A percentile compares a stretch with the other conserved stretches of the same genome.
phyloP scores from a whole-genome alignment of 2,888 invertebrate species.

The Eueremaeus valkanovi region DNA sequence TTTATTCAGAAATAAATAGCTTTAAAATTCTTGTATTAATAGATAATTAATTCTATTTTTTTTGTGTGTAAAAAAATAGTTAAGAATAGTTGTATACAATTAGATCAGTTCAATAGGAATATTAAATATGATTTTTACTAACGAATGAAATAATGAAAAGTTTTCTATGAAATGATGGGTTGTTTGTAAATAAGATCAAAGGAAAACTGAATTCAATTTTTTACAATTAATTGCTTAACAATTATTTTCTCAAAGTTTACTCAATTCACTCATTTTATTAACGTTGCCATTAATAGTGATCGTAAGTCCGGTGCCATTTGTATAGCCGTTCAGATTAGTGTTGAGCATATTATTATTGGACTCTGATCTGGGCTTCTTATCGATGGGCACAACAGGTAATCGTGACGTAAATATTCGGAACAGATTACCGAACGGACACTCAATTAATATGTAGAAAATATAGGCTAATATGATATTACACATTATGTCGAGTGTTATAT shows the following conservation, averaged over 20 bases:
- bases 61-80: no score
- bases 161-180: no score
- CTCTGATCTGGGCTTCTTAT: not conserved
- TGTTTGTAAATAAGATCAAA: no score
- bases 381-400: not conserved
- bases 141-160: no score
- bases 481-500: not conserved
- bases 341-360: not conserved
- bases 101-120: no score
- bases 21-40: no score
- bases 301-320: not conserved
- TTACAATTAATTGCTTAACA: no score
- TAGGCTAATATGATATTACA: not conserved
- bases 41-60: no score
- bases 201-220: not conserved
- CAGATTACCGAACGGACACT: not conserved
- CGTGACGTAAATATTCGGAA: not conserved
- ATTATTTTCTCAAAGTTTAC: not conserved
- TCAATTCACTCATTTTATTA: constrained; percentile 3
- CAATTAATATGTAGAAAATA: constrained; percentile 20
- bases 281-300: constrained; percentile 5
- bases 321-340: not conserved
- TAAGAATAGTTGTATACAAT: no score
- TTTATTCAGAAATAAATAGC: no score
- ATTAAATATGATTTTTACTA: no score